Conservation (phyloP, 2,888 invertebrate genomes). For the Siphlonurus alternatus region DNA sequence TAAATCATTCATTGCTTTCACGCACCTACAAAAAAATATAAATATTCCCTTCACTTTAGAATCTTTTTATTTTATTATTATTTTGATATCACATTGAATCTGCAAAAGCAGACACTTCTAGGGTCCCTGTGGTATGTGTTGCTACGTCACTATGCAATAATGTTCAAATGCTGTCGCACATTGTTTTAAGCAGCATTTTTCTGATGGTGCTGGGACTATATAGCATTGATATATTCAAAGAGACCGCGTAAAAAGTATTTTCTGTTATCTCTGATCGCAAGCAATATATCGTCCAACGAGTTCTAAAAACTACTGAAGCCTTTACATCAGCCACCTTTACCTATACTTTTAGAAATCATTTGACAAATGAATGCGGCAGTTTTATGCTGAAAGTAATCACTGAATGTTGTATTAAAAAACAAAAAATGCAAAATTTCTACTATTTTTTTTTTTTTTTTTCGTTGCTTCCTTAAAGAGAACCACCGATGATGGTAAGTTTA, state of each 20-base stretch:
- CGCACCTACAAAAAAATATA: background rate
- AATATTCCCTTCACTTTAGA: background rate
- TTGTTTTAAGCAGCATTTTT: background rate
- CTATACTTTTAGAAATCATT: background rate
- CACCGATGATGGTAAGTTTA: background rate
- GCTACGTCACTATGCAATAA: background rate
- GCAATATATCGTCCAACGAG: background rate
- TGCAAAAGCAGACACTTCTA: background rate
- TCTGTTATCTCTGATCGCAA: background rate
- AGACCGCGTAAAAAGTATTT: background rate
- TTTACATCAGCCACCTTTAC: background rate
- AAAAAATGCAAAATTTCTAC: no score
- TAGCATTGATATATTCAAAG: background rate
- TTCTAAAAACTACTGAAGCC: background rate
- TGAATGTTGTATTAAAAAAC: background rate
- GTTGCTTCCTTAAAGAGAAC: background rate
- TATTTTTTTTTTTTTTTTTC: no score
- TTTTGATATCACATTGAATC: background rate
- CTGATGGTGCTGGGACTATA: background rate
- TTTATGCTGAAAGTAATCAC: background rate
- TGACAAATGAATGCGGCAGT: background rate
- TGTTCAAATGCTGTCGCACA: background rate
- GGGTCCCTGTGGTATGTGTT: background rate
- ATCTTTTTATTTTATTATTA: background rate
- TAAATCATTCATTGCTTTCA: background rate